Conservation (phyloP, 2,113 vertebrate genomes). For the Cathartes aura region DNA sequence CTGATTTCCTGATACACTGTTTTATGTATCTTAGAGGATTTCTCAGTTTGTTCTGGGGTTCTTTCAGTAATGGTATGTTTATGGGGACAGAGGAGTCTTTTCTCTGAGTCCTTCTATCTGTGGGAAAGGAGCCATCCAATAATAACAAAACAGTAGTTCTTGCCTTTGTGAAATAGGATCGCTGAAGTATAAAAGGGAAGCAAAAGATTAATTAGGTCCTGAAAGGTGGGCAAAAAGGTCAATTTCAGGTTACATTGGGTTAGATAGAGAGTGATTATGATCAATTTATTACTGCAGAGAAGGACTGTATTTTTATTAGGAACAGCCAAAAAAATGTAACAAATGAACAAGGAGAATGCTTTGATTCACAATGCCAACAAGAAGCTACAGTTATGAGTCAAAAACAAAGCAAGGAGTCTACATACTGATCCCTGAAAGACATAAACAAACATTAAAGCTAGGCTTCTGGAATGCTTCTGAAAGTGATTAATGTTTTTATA, state of each 20-base stretch:
- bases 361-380: background rate
- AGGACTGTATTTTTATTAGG: background rate
- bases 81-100: background rate
- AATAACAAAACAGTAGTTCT: background rate
- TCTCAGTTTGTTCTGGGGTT: background rate
- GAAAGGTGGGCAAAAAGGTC: background rate
- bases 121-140: background rate
- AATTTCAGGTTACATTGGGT: background rate
- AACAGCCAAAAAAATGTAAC: background rate
- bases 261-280: background rate
- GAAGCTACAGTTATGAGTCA: background rate
- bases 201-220: background rate
- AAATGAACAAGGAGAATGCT: background rate
- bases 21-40: background rate
- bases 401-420: background rate
- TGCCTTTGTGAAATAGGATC: background rate
- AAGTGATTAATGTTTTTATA: background rate
- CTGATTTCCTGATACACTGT: background rate
- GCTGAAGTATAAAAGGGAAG: background rate
- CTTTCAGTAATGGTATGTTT: background rate
- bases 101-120: background rate
- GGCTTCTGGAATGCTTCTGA: background rate
- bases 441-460: background rate
- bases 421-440: background rate
- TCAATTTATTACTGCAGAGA: background rate